Evolutionary conservation across 2,888 invertebrate genomes (phyloP).

Genomic region (Anodontia alba): DNA sequence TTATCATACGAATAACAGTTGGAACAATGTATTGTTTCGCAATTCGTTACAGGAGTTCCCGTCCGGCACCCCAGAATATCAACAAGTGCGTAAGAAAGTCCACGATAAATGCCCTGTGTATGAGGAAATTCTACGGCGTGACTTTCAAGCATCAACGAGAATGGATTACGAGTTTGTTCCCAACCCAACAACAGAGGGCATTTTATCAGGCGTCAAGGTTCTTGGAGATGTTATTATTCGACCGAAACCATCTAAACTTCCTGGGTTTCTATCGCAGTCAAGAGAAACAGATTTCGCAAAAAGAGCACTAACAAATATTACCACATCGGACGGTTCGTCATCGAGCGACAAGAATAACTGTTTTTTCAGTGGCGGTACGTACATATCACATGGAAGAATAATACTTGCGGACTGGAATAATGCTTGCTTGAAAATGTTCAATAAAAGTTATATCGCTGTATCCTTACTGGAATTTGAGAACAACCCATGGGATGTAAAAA

Average conservation of each 20-base stretch:
- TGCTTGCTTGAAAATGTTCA: slow-evolving; percentile 54
- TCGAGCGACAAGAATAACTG: slow-evolving; percentile 41
- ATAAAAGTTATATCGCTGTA: slow-evolving; percentile 39
- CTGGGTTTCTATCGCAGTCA: slow-evolving; percentile 51
- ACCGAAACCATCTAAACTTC: slow-evolving; percentile 45
- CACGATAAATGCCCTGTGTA: slow-evolving; percentile 58
- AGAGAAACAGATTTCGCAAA: slow-evolving; percentile 40
- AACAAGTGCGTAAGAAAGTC: slow-evolving; percentile 37
- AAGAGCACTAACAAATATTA: slow-evolving; percentile 23
- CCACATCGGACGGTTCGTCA: slow-evolving; percentile 31
- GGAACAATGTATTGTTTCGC: too few species aligned
- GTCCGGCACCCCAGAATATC: slow-evolving; percentile 22
- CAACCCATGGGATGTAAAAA: slow-evolving; percentile 59
- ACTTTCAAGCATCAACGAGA: slow-evolving; percentile 48
- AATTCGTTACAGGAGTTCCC: background rate
- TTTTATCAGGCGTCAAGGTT: slow-evolving; percentile 29
- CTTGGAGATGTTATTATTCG: slow-evolving; percentile 42
- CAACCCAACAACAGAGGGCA: slow-evolving; percentile 38
- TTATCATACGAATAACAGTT: too few species aligned
- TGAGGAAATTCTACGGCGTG: slow-evolving; percentile 56
- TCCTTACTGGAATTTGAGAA: slow-evolving; percentile 39
- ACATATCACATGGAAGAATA: slow-evolving; percentile 40
- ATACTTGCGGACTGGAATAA: slow-evolving; percentile 61
- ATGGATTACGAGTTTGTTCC: slow-evolving; percentile 53
- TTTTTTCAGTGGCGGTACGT: slow-evolving; percentile 51